phyloP scores from a whole-genome alignment of 1,140 invertebrate genomes.

The Eumeta japonica region DNA sequence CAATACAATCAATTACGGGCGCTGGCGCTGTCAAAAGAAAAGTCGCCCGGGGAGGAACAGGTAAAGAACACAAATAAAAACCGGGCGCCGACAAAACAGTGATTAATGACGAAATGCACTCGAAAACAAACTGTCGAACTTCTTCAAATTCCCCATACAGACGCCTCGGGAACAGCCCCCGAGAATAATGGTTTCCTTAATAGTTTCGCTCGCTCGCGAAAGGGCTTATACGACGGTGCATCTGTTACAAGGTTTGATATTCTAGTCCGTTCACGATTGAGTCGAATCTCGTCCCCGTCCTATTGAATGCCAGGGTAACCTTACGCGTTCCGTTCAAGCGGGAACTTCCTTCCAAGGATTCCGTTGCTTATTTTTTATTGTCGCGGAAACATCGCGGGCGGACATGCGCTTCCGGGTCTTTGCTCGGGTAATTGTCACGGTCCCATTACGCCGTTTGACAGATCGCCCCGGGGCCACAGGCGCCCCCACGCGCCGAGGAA shows the following conservation, averaged over 20 bases:
- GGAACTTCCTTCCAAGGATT: conserved; percentile 34
- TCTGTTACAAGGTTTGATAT: too few species aligned
- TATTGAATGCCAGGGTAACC: too few species aligned
- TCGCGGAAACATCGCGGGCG: conserved; percentile 37
- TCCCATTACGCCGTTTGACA: conserved; percentile 56
- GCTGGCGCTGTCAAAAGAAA: conserved; percentile 42
- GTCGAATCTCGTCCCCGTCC: too few species aligned
- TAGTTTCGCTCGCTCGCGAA: too few species aligned
- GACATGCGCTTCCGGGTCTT: conserved; percentile 49
- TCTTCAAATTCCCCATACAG: conserved; percentile 56
- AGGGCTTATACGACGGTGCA: too few species aligned
- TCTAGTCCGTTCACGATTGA: too few species aligned
- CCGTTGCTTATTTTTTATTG: conserved; percentile 42
- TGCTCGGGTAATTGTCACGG: conserved; percentile 53
- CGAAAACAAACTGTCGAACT: conserved; percentile 56
- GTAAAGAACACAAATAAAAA: conserved; percentile 48
- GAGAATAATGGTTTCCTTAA: conserved; percentile 55
- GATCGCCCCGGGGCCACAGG: too few species aligned
- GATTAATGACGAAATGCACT: conserved; percentile 57
- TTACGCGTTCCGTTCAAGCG: too few species aligned
- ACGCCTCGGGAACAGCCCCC: conserved; percentile 47
- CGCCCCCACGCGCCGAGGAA: too few species aligned
- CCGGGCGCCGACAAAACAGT: conserved; percentile 48
- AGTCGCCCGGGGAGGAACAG: conserved; percentile 32
- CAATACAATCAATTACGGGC: conserved; percentile 47